Base-by-base conservation (phyloP, 1,140 invertebrate genomes). In the Hylaeus anthracinus region DNA sequence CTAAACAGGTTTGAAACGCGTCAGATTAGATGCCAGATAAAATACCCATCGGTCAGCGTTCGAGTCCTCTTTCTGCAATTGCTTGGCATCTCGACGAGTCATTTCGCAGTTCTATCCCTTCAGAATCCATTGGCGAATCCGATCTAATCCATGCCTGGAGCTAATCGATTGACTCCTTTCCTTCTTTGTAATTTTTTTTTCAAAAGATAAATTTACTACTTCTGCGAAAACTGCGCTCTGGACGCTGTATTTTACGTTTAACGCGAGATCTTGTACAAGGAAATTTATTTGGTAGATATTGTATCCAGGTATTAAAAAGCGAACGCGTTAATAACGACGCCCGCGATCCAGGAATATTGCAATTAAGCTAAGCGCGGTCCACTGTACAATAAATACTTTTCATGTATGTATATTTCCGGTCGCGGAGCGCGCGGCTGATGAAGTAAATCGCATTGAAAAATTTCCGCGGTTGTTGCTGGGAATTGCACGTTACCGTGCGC, bases 11-110 rank as follows among this genome's bases (percentile, higher is more conserved):
- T 86, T 81, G 73, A 76, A 77, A 66, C 66, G 75, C 81, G 81
- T 86, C 84, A 83, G 85, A 86, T 86, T 72, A 81, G 80, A 72
- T 55, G 69, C 60, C 66, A 60, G 85, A 86, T 86, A 86, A 86
- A 86, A 77, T 76, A 61, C n/a, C 55, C 75, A 56, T 85, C 75
- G 79, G 73, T 76, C 69, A 63, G 41, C 78, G 58, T 45, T 48
- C 45, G 58, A 56, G 65, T n/a, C 76, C 66, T 15, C 65, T 45
- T 51, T 56, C 39, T 53, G 12, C 56, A 81, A 84, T 84, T 79
- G 66, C 41, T 65, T 55, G 60, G 79, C 77, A 58, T 79, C 65
- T 82, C 66, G 64, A 77, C 55, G 55, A 56, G 1, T n/a, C n/a
- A n/a, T n/a, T n/a, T n/a, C n/a, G n/a, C n/a, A n/a, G n/a, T n/a